These are phyloP conservation scores for Hyperopisus bebe DNA, from an alignment of 2,113 vertebrate species.

Conservation along the genomic window DNA sequence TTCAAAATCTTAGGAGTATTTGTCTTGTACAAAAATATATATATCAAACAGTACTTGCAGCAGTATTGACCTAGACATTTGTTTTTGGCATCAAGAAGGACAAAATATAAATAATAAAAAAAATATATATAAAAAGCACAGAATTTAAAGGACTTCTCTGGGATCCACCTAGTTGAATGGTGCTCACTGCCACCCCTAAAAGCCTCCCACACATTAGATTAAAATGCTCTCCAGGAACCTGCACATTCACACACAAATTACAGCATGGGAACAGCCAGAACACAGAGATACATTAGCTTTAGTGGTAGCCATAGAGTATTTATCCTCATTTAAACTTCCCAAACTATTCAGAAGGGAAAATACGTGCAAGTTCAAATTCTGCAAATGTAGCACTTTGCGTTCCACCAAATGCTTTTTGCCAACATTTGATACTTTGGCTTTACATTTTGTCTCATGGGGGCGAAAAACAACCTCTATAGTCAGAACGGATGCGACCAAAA, in stretches of 20 bases:
- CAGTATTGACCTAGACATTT: constrained; percentile 30
- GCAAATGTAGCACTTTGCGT: constrained; percentile 41
- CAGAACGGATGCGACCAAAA: background rate
- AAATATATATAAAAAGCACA: constrained; percentile 31
- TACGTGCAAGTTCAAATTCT: constrained; percentile 56
- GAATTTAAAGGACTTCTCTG: constrained; percentile 43
- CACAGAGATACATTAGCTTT: constrained; percentile 27
- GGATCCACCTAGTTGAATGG: constrained; percentile 44
- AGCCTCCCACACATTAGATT: constrained; percentile 34
- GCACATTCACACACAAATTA: constrained; percentile 39
- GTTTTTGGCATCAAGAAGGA: constrained; percentile 61
- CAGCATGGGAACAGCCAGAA: constrained; percentile 22
- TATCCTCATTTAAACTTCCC: constrained; percentile 38
- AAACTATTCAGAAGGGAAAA: constrained; percentile 37
- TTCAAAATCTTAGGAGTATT: constrained; percentile 2
- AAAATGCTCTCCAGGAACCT: constrained; percentile 32
- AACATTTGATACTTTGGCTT: constrained; percentile 56
- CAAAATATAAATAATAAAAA: constrained; percentile 44
- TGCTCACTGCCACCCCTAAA: constrained; percentile 35
- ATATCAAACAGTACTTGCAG: constrained; percentile 12
- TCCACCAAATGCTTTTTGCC: constrained; percentile 24
- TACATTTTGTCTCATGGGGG: constrained; percentile 34
- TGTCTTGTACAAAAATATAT: constrained; percentile 21
- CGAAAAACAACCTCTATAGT: background rate
- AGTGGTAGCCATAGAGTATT: constrained; percentile 22